Evolutionary conservation across 2,113 vertebrate genomes (phyloP).

Genomic region (Ahaetulla prasina): DNA sequence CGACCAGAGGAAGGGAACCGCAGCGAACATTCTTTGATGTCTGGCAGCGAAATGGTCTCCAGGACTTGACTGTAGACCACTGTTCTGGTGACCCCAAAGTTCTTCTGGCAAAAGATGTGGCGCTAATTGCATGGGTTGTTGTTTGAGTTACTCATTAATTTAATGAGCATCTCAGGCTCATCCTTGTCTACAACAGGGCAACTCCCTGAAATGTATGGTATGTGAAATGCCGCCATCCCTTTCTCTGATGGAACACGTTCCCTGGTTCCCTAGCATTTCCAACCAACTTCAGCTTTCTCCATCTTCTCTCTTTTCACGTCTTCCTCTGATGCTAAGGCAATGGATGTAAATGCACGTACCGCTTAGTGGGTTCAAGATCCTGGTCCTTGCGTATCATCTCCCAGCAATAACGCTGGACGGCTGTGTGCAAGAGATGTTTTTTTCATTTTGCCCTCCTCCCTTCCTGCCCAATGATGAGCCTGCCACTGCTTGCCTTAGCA

Average conservation of each 20-base stretch:
- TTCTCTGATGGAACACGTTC: background rate
- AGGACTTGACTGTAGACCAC: no score
- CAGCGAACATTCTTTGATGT: background rate
- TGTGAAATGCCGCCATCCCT: background rate
- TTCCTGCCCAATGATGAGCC: background rate
- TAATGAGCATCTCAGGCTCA: background rate
- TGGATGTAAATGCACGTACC: background rate
- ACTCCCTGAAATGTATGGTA: background rate
- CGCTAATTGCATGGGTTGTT: background rate
- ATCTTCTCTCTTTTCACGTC: background rate
- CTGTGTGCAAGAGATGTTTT: slow-evolving; percentile 27
- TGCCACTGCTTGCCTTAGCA: slow-evolving; percentile 48
- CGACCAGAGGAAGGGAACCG: background rate
- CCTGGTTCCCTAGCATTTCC: background rate
- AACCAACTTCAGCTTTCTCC: background rate
- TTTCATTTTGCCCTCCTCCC: slow-evolving; percentile 35
- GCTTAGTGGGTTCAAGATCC: slow-evolving; percentile 18
- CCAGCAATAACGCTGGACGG: slow-evolving; percentile 8
- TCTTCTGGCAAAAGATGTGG: background rate
- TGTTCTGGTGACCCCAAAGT: background rate
- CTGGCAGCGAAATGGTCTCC: background rate
- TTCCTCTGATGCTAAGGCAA: background rate
- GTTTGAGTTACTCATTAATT: background rate
- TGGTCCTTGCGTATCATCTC: background rate
- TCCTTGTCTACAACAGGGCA: background rate